A percentile compares a stretch with the other conserved stretches of the same genome.
Conservation (phyloP, 2,797 vertebrate species). For the Petrocephalus schoutedeni region DNA sequence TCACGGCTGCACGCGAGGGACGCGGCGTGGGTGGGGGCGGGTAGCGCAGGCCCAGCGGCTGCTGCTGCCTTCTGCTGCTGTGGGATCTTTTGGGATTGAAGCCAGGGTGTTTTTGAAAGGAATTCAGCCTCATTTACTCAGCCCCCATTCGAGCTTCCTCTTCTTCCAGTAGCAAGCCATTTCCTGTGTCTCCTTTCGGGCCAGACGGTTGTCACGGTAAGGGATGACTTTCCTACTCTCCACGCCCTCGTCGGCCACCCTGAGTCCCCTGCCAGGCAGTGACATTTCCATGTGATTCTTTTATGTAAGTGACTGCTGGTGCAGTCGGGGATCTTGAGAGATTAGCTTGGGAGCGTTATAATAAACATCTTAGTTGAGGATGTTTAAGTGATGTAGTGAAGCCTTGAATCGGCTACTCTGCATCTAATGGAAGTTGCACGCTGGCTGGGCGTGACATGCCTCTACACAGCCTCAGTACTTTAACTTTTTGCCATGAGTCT, state of each 20-base stretch:
- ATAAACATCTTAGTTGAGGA: background rate
- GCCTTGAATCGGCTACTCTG: background rate
- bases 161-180: constrained; percentile 24
- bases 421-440: background rate
- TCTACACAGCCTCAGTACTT: background rate
- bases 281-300: background rate
- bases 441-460: background rate
- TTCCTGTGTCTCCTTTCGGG: constrained; percentile 20
- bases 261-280: background rate
- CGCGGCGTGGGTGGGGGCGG: background rate
- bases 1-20: background rate
- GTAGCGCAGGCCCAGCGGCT: constrained; percentile 26
- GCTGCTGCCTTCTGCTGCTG: constrained; percentile 20
- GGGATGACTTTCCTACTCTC: background rate
- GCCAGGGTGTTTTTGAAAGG: background rate
- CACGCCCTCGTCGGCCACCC: background rate
- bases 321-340: background rate
- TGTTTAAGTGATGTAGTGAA: background rate
- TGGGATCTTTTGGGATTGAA: constrained; percentile 27
- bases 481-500: background rate
- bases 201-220: constrained; percentile 1
- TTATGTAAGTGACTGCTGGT: background rate
- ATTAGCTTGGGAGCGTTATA: background rate
- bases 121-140: constrained; percentile 12
- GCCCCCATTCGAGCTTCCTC: background rate